These are phyloP conservation scores for Branchinecta lynchi DNA, from an alignment of 1,140 invertebrate species.

Conservation along the genomic window DNA sequence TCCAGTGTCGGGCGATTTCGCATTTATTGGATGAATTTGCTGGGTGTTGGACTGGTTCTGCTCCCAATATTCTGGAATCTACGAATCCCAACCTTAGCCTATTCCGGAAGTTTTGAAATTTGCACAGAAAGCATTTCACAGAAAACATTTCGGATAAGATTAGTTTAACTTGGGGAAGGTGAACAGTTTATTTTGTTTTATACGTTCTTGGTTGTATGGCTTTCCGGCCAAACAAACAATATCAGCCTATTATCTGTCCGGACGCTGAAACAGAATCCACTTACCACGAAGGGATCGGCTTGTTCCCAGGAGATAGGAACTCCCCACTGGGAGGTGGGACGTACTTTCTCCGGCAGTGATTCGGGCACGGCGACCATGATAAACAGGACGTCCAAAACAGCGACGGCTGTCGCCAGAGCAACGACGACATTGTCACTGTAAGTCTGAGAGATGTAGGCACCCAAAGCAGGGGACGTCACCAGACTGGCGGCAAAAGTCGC, in stretches of 20 bases:
- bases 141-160: no score
- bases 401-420: slow-evolving; percentile 85
- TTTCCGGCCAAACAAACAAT: neutral
- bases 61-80: no score
- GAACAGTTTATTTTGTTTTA: no score
- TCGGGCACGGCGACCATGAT: slow-evolving; percentile 96
- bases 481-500: slow-evolving; percentile 97
- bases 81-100: no score
- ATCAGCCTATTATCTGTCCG: neutral
- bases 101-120: no score
- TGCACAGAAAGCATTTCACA: no score
- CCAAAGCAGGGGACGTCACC: slow-evolving; percentile 90
- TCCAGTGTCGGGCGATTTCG: no score
- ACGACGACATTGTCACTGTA: slow-evolving; percentile 90
- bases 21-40: no score
- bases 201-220: no score
- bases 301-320: slow-evolving; percentile 86
- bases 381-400: slow-evolving; percentile 91
- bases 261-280: slow-evolving; percentile 22
- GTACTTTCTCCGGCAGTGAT: slow-evolving; percentile 83
- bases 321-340: slow-evolving; percentile 50
- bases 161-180: no score
- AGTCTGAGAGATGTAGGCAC: slow-evolving; percentile 73
- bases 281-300: slow-evolving; percentile 88
- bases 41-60: no score